Base-by-base conservation (phyloP, 2,888 invertebrate species). In the Meta bourneti region DNA sequence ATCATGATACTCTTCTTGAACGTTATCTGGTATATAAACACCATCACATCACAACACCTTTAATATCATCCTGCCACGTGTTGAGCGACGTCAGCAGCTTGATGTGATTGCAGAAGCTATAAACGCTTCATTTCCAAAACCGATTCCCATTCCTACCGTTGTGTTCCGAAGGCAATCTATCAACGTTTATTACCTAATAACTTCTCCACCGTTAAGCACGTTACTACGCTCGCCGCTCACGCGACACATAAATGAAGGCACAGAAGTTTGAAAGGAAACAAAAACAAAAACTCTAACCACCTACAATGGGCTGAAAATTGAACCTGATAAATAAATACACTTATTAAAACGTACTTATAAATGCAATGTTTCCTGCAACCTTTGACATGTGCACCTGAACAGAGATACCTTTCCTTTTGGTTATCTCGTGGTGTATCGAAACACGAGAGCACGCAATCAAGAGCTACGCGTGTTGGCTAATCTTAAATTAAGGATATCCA, bases 401-500 rank as follows among this genome's bases (percentile, higher is more conserved):
- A 72, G 69, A 80, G 52, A 78, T 80, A 54, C 52, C 72, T 84
- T 89, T 86, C 80, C 51, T 86, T 70, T 70, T 86, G 77, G 77
- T 71, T 86, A 86, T 91, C 81, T 54, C 75, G 49, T 52, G 51
- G 16, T 81, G 81, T 86, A 91, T 91, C 90, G 34, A 77, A 71
- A 83, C 83, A 89, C 77, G 78, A 77, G 8, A 70, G 70, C 89
- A 90, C 91, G 91, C 87, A 48, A 91, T 82, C 34, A 85, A 74
- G 74, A 69, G 88, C 52, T 82, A 88, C 82, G 91, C 87, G 87
- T 79, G 91, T 52, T 72, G 70, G 70, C 9, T 71, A 49, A 77
- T 78, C 77, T 72, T 81, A 78, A 83, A 83, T 80, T 78, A 78
- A 82, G 77, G 83, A 87, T 91, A 87, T 83, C 91, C 87, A 91